Percentiles rank a stretch among this genome's conserved stretches.
Evolutionary conservation across 2,113 vertebrate genomes (phyloP).

Genomic region (Eira barbara): DNA sequence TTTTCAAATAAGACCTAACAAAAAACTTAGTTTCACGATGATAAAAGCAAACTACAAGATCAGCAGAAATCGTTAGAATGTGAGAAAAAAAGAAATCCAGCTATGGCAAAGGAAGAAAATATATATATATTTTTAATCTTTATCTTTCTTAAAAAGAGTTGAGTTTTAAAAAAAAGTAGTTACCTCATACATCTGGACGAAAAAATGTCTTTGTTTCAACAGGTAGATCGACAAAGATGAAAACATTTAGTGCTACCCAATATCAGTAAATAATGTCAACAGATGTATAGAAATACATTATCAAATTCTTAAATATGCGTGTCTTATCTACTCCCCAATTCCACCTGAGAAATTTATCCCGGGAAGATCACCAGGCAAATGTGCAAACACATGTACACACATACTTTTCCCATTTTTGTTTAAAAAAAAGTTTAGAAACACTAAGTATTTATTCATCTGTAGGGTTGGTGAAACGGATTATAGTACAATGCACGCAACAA

Average conservation of each 20-base stretch:
- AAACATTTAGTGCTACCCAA: background rate
- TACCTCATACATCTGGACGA: background rate
- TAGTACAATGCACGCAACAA: background rate
- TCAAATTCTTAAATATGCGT: rapidly evolving
- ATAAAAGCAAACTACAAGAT: background rate
- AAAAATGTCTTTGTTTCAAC: background rate
- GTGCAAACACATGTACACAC: background rate
- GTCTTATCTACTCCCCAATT: rapidly evolving
- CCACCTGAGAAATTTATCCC: background rate
- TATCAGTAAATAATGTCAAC: rapidly evolving
- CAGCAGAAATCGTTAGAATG: background rate
- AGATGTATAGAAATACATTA: rapidly evolving
- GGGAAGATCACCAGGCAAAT: background rate
- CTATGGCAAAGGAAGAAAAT: background rate
- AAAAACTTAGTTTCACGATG: background rate
- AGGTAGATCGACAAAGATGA: background rate
- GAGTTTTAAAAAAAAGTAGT: background rate
- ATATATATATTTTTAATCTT: background rate
- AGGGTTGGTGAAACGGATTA: too few relatives aligned
- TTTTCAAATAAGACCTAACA: background rate
- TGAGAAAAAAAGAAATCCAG: background rate
- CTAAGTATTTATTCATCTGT: too few relatives aligned
- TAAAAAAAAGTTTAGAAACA: background rate
- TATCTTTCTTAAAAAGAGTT: background rate
- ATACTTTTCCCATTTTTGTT: background rate